Percentiles rank a stretch among this genome's conserved stretches.
These are phyloP conservation scores for Ctena decussata DNA, from an alignment of 2,888 invertebrate genomes.

Conservation along the genomic window DNA sequence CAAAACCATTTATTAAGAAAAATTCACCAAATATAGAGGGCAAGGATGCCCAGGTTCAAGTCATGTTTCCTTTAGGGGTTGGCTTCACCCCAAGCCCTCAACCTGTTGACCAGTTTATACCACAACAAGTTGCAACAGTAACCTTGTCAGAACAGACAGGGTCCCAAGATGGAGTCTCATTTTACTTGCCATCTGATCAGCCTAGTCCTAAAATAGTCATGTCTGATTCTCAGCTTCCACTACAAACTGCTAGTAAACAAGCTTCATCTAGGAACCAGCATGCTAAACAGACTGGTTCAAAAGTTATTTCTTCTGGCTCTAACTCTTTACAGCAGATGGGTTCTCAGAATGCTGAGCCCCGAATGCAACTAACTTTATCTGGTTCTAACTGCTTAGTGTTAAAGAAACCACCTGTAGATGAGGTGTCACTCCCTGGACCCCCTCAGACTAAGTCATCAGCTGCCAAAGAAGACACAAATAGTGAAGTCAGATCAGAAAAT, in stretches of 20 bases:
- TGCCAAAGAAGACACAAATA: constrained; percentile 50
- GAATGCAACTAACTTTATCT: background rate
- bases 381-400: background rate
- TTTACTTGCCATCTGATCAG: background rate
- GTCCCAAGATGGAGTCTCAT: constrained; percentile 15
- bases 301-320: background rate
- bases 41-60: constrained; percentile 72
- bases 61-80: constrained; percentile 70
- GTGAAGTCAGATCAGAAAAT: constrained; percentile 56
- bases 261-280: constrained; percentile 6
- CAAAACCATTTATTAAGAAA: constrained; percentile 68
- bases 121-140: constrained; percentile 7
- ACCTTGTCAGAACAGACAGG: constrained; percentile 41
- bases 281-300: constrained; percentile 5
- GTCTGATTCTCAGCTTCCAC: background rate
- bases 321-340: background rate
- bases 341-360: background rate
- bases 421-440: background rate
- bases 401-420: background rate
- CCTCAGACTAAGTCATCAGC: background rate
- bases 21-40: constrained; percentile 61
- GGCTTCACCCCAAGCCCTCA: constrained; percentile 5
- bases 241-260: background rate
- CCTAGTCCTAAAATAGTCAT: background rate
- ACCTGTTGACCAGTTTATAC: constrained; percentile 14